Percentiles rank a stretch among this genome's conserved stretches.
phyloP scores from a whole-genome alignment of 2,797 vertebrate genomes.

The Acipenser ruthenus region DNA sequence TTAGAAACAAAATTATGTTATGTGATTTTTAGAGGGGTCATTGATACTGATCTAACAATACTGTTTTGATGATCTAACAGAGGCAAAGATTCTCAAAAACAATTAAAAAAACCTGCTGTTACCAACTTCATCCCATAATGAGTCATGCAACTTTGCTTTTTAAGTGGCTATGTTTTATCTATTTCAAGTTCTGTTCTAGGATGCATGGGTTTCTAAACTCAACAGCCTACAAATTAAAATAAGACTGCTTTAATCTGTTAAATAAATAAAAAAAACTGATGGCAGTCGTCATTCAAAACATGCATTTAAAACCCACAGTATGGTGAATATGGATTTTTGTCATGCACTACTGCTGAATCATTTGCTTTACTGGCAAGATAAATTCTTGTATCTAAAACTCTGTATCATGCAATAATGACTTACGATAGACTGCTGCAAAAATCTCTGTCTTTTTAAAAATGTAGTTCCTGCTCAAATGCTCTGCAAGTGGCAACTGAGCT shows the following conservation, averaged over 20 bases:
- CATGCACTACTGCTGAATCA: slow-evolving; percentile 1
- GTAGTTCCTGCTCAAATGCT: too few relatives aligned
- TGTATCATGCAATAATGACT: slow-evolving; percentile 9
- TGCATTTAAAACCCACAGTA: background rate
- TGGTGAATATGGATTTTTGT: background rate
- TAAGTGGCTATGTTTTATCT: background rate
- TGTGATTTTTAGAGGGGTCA: too few relatives aligned
- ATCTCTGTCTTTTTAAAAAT: too few relatives aligned
- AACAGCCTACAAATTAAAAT: background rate
- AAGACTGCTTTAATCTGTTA: background rate
- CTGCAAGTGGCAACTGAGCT: too few relatives aligned
- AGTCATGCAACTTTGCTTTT: background rate
- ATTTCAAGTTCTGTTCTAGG: background rate
- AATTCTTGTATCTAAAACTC: background rate
- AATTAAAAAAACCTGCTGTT: too few relatives aligned
- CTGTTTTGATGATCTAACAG: too few relatives aligned
- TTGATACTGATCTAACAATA: too few relatives aligned
- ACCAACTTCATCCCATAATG: background rate
- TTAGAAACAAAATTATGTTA: too few relatives aligned
- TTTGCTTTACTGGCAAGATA: background rate
- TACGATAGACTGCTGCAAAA: slow-evolving; percentile 7
- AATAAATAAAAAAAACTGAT: background rate
- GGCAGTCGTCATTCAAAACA: slow-evolving; percentile 3
- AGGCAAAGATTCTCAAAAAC: too few relatives aligned
- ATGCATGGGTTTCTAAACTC: background rate